phyloP scores from a whole-genome alignment of 2,888 invertebrate species.

The Maniola hyperantus region DNA sequence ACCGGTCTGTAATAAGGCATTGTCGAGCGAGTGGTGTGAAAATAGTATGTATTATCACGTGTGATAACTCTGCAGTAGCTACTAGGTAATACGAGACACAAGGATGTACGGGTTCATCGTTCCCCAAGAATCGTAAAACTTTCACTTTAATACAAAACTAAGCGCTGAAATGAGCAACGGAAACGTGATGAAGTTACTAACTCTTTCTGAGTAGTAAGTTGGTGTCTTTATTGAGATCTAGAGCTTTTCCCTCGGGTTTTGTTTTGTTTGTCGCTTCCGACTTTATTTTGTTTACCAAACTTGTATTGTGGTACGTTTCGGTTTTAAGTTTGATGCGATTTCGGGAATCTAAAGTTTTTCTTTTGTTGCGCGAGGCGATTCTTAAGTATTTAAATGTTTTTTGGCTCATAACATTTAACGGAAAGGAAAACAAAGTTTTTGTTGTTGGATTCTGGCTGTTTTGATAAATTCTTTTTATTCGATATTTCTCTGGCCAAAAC shows the following conservation, averaged over 20 bases:
- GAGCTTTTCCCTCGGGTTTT: constrained; percentile 26
- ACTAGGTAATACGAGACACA: background rate
- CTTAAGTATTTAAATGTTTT: constrained; percentile 18
- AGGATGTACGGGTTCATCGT: constrained; percentile 26
- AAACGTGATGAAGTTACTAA: constrained; percentile 34
- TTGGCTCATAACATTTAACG: background rate
- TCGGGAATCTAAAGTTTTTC: constrained; percentile 25
- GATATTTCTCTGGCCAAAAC: too few species aligned
- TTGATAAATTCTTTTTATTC: too few species aligned
- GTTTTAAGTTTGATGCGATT: constrained; percentile 26
- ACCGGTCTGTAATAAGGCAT: too few species aligned
- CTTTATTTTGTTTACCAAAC: constrained; percentile 23
- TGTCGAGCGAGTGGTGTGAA: too few species aligned
- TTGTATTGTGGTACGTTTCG: constrained; percentile 24
- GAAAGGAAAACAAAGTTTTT: background rate
- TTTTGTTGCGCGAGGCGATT: constrained; percentile 9
- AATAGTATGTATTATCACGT: background rate
- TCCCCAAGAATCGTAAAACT: constrained; percentile 27
- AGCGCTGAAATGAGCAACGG: constrained; percentile 27
- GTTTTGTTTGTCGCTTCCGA: constrained; percentile 28
- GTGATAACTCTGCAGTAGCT: background rate
- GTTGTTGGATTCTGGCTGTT: background rate
- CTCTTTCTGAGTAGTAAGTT: constrained; percentile 34
- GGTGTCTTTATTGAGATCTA: constrained; percentile 33
- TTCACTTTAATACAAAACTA: constrained; percentile 33